phyloP scores from a whole-genome alignment of 1,140 invertebrate genomes.

The Aphidius gifuensis region DNA sequence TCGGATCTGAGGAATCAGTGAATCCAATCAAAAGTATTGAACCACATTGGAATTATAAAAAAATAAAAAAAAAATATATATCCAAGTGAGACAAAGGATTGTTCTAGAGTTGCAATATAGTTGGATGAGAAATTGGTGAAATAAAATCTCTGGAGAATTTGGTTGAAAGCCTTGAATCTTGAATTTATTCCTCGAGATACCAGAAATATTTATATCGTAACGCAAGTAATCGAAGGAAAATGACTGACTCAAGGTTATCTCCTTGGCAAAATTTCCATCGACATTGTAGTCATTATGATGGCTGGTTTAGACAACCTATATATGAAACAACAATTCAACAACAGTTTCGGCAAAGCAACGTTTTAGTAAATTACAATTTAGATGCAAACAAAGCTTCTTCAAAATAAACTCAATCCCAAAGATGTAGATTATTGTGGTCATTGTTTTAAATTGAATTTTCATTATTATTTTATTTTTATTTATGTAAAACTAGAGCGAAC shows the following conservation, averaged over 20 bases:
- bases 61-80: too few species aligned
- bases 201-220: constrained; percentile 10
- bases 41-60: too few species aligned
- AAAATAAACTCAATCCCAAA: too few species aligned
- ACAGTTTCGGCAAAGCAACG: constrained; percentile 9
- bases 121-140: too few species aligned
- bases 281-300: constrained; percentile 14
- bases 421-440: too few species aligned
- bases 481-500: too few species aligned
- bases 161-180: background rate
- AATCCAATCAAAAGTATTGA: too few species aligned
- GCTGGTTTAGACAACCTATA: constrained; percentile 2
- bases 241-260: constrained; percentile 13
- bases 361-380: constrained; percentile 22
- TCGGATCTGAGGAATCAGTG: too few species aligned
- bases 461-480: too few species aligned
- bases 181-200: constrained; percentile 13
- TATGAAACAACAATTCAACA: constrained; percentile 8
- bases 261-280: background rate
- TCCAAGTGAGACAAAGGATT: too few species aligned
- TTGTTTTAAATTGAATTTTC: background rate
- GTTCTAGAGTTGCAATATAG: too few species aligned
- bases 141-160: background rate
- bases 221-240: constrained; percentile 21
- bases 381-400: constrained; percentile 15